A percentile compares a stretch with the other conserved stretches of the same genome.
Evolutionary conservation across 2,888 invertebrate species (phyloP).

Genomic region (Volucella inanis): DNA sequence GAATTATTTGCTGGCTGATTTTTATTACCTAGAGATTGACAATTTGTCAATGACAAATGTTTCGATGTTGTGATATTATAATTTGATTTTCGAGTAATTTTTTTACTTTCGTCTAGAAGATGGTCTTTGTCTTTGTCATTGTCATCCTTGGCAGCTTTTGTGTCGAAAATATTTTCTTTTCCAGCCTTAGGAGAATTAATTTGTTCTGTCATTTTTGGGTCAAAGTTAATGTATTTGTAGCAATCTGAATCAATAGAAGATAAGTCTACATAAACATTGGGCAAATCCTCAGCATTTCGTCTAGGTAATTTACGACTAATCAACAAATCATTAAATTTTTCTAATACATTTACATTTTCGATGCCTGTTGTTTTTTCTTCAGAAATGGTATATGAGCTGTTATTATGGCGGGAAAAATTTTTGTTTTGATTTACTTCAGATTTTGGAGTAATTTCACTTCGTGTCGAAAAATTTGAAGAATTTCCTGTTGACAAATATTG

Average conservation of each 20-base stretch:
- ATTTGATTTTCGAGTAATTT: constrained; percentile 36
- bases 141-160: background rate
- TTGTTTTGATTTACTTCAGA: constrained; percentile 44
- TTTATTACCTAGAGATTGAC: constrained; percentile 53
- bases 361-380: constrained; percentile 50
- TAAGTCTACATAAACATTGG: constrained; percentile 22
- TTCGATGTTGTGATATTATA: constrained; percentile 45
- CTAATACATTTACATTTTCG: constrained; percentile 26
- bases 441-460: constrained; percentile 41
- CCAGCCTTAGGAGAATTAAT: constrained; percentile 19
- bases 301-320: constrained; percentile 14
- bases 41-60: constrained; percentile 25
- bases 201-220: constrained; percentile 7
- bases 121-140: constrained; percentile 19
- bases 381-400: constrained; percentile 55
- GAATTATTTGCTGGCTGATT: constrained; percentile 76
- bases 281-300: background rate
- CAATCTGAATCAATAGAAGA: constrained; percentile 34
- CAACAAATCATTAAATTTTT: constrained; percentile 47
- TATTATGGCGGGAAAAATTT: constrained; percentile 36
- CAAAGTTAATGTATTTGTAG: constrained; percentile 42
- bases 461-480: constrained; percentile 41
- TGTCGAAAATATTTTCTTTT: constrained; percentile 5
- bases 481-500: constrained; percentile 3
- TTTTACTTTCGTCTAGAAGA: constrained; percentile 32